Evolutionary conservation across 2,113 vertebrate genomes (phyloP), one percentile per base, ranked within the genome.

Genomic region (Aplodontia rufa): DNA sequence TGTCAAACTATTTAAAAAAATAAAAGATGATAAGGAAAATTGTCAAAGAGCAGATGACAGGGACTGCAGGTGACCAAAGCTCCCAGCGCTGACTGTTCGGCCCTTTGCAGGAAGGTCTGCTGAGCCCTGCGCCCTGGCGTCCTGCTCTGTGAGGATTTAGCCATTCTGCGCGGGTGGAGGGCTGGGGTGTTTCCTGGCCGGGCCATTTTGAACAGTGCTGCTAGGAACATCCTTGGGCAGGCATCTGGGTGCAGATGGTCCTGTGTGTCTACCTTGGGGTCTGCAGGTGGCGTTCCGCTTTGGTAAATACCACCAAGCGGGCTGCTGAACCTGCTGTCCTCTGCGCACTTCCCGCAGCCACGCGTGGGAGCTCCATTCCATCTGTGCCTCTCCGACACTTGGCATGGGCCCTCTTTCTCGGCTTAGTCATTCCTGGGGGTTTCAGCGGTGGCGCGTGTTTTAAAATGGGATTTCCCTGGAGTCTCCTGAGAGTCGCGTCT

Each of bases 131-230:
- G 26, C 17, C 14, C 0, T 1, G 8, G n/a, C 13, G 6, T n/a
- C 30, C 79, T 20, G 0, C 26, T 45, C 1, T 8, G 1, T 13
- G n/a, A 45, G 45, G 6, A 20, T 2, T 47, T 2, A 4, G 26
- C 22, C 6, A 0, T 47, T 53, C 87, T 60, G 4, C n/a, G 2
- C 20, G 0, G 17, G 37, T 8, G 20, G 76, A 11, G n/a, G 35
- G 8, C 16, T 8, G 30, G 55, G 19, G 58, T 45, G 1, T 45
- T 79, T 83, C 49, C 53, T 47, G 24, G 37, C 30, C 1, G 45
- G 76, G 69, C 60, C 30, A 0, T 37, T 68, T 40, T 35, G 55
- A 49, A 10, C 4, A 24, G 55, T 64, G 68, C 60, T 6, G 1
- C 4, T 30, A 13, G 16, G 60, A 76, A 7, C 40, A 10, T 32